Evolutionary conservation across 1,140 invertebrate species (phyloP).

Genomic region (Diorhabda carinulata): DNA sequence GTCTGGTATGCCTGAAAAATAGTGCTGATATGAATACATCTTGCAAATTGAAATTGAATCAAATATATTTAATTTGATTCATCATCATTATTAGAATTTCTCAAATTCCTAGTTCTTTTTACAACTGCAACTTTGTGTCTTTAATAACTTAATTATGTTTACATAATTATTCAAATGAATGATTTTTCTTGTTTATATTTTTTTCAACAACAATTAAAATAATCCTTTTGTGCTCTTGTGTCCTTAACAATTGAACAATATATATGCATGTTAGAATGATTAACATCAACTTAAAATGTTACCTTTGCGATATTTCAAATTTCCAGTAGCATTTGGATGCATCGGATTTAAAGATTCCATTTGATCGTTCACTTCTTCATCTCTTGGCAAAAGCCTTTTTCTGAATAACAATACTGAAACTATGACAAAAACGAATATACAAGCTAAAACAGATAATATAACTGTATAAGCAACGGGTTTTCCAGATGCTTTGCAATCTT

Average conservation of each 20-base stretch:
- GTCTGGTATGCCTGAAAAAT: constrained; percentile 49
- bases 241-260: too few relatives aligned
- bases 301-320: constrained; percentile 34
- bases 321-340: constrained; percentile 33
- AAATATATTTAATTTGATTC: too few relatives aligned
- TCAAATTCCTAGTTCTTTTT: too few relatives aligned
- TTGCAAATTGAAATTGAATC: too few relatives aligned
- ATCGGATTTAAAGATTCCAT: constrained; percentile 44
- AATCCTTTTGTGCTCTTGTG: too few relatives aligned
- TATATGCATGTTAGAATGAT: background rate
- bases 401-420: constrained; percentile 41
- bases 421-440: constrained; percentile 44
- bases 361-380: constrained; percentile 47
- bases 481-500: constrained; percentile 45
- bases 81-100: too few relatives aligned
- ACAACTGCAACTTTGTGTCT: too few relatives aligned
- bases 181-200: too few relatives aligned
- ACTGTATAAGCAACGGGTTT: constrained; percentile 46
- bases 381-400: constrained; percentile 19
- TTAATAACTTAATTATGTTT: too few relatives aligned
- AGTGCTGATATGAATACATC: background rate
- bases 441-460: constrained; percentile 30
- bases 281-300: background rate
- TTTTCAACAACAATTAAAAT: too few relatives aligned
- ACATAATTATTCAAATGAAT: too few relatives aligned